A percentile compares a stretch with the other conserved stretches of the same genome.
These are phyloP conservation scores for Netelia inedita DNA, from an alignment of 2,888 invertebrate species.

Conservation along the genomic window DNA sequence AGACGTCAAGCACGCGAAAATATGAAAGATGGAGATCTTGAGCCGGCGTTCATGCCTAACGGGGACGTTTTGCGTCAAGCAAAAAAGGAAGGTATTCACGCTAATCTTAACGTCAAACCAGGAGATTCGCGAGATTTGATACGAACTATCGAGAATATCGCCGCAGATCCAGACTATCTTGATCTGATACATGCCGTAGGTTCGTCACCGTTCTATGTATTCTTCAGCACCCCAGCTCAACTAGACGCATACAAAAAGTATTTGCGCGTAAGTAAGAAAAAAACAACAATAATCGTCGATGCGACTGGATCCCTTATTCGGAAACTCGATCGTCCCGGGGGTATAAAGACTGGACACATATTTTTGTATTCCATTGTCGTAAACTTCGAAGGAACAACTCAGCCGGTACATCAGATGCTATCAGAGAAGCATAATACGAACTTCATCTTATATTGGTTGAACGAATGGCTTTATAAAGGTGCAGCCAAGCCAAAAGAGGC, in stretches of 20 bases:
- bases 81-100: slow-evolving; percentile 4
- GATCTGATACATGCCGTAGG: slow-evolving; percentile 86
- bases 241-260: slow-evolving; percentile 37
- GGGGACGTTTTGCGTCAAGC: slow-evolving; percentile 21
- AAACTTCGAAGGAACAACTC: slow-evolving; percentile 44
- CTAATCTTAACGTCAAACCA: slow-evolving; percentile 33
- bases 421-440: slow-evolving; percentile 59
- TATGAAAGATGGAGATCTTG: slow-evolving; percentile 23
- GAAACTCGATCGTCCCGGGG: slow-evolving; percentile 14
- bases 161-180: slow-evolving; percentile 85
- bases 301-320: slow-evolving; percentile 36
- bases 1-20: slow-evolving; percentile 17
- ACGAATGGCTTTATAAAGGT: slow-evolving; percentile 34
- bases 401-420: slow-evolving; percentile 67
- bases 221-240: slow-evolving; percentile 36
- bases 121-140: slow-evolving; percentile 33
- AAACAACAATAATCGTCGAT: slow-evolving; percentile 12
- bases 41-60: slow-evolving; percentile 30
- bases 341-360: slow-evolving; percentile 39
- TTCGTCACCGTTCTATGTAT: slow-evolving; percentile 82
- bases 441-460: slow-evolving; percentile 59
- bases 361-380: slow-evolving; percentile 39
- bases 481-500: slow-evolving; percentile 1
- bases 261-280: neutral
- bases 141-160: slow-evolving; percentile 22